Base-by-base conservation (phyloP, 2,113 vertebrate species). In the Leucoraja erinaceus region DNA sequence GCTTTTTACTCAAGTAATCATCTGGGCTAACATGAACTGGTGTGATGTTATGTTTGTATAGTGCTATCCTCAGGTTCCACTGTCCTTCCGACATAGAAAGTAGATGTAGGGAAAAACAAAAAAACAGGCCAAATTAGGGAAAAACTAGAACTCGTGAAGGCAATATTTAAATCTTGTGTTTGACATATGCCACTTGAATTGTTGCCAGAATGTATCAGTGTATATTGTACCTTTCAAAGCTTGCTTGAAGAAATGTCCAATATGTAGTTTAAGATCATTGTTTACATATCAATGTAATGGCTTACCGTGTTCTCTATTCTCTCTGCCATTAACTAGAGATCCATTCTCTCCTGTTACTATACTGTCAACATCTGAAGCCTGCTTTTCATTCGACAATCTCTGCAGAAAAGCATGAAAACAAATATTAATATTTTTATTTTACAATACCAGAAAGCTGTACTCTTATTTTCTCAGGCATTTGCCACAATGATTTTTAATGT, bases 291-390 rank as follows among this genome's bases (percentile, higher is more conserved):
- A 22, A 22, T 33, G 47, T 74, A 70, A 3, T 72, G 38, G 28
- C 93, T 93, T 96, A 99, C 98, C 97, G 0, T 97, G 97, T 93
- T 99, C 98, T 0, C 95, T 7, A 9, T 94, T 94, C 84, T 97
- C 97, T 56, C 97, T 95, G 93, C 95, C 95, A 86, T 95, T 68
- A 0, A 94, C 93, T 0, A 94, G 95, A 76, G 96, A 96, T 25
- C 94, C 16, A 3, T 92, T 95, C 93, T 99, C 98, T 0, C 95
- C 96, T 0, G 96, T 94, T 0, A 96, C 97, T 93, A 97, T 93
- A 0, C 98, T 98, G 95, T 99, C 98, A 0, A 98, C 98, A 94
- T 99, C 98, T 0, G 98, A 99, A 12, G 97, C 96, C 95, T 97
- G 98, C 94, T 97, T 98, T 94, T 99, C 98, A 91, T 97, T 96